phyloP scores from a whole-genome alignment of 2,888 invertebrate species.

The Eremobia ochroleuca region DNA sequence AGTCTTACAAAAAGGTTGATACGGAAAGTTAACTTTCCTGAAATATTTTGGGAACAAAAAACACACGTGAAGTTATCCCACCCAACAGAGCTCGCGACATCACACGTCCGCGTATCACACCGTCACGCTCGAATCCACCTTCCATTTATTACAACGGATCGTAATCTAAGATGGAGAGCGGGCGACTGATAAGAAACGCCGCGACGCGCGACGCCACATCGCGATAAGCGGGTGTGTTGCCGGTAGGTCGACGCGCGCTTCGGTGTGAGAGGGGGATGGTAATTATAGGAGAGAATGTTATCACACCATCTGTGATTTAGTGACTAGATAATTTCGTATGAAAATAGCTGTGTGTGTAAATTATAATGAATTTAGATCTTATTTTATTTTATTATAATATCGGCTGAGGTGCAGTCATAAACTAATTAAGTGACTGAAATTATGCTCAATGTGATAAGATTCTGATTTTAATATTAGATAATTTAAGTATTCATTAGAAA shows the following conservation, averaged over 20 bases:
- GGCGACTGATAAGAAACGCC: constrained; percentile 76
- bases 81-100: constrained; percentile 57
- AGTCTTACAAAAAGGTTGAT: background rate
- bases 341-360: constrained; percentile 67
- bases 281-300: constrained; percentile 73
- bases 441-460: constrained; percentile 42
- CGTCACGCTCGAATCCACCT: constrained; percentile 80
- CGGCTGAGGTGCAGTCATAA: constrained; percentile 38
- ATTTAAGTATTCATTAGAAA: constrained; percentile 42
- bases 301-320: constrained; percentile 67
- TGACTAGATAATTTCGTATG: constrained; percentile 68
- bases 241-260: constrained; percentile 63
- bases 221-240: constrained; percentile 74
- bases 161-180: constrained; percentile 80
- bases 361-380: constrained; percentile 56
- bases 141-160: constrained; percentile 83
- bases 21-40: background rate
- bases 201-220: constrained; percentile 74
- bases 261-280: constrained; percentile 69
- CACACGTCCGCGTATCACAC: constrained; percentile 77
- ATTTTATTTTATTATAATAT: constrained; percentile 56
- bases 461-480: constrained; percentile 30
- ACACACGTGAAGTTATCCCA: constrained; percentile 49
- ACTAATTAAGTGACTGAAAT: constrained; percentile 46
- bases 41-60: constrained; percentile 38